Conservation (phyloP, 2,113 vertebrate genomes). For the Ursus arctos region DNA sequence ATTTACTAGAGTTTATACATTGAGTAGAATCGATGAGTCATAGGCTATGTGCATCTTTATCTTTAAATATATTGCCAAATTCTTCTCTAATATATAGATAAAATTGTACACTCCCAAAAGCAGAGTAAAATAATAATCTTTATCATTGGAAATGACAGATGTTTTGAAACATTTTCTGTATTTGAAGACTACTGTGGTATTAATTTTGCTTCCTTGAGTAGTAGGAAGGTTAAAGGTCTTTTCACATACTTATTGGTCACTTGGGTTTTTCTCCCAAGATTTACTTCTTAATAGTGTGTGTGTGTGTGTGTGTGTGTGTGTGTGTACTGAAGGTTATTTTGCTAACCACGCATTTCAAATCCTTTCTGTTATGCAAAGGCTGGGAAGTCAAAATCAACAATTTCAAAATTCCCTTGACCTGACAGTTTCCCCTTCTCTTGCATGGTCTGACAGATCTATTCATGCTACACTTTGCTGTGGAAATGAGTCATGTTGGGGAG, state of each 20-base stretch:
- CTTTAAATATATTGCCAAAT: not conserved
- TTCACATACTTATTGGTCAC: not conserved
- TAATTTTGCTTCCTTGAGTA: not conserved
- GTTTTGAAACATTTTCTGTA: not conserved
- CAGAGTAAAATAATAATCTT: not conserved
- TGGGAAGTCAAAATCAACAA: not conserved
- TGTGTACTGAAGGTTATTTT: not conserved
- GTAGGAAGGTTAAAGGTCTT: not conserved
- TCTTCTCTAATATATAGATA: not conserved
- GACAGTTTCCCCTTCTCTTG: not conserved
- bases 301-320: not conserved
- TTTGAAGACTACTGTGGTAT: not conserved
- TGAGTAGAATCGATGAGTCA: not conserved
- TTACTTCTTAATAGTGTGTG: not conserved
- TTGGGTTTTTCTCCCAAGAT: not conserved
- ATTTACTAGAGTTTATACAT: not conserved
- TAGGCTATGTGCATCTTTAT: not conserved
- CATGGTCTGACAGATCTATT: not conserved
- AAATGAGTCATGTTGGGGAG: not conserved
- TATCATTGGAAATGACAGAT: not conserved
- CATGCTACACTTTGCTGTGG: not conserved
- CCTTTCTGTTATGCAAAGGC: not conserved
- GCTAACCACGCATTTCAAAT: not conserved
- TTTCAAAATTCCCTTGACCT: not conserved
- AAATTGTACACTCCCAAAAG: not conserved